A percentile compares a stretch with the other conserved stretches of the same genome.
These are phyloP conservation scores for Coremacera marginata DNA, from an alignment of 2,888 invertebrate species.

Conservation along the genomic window DNA sequence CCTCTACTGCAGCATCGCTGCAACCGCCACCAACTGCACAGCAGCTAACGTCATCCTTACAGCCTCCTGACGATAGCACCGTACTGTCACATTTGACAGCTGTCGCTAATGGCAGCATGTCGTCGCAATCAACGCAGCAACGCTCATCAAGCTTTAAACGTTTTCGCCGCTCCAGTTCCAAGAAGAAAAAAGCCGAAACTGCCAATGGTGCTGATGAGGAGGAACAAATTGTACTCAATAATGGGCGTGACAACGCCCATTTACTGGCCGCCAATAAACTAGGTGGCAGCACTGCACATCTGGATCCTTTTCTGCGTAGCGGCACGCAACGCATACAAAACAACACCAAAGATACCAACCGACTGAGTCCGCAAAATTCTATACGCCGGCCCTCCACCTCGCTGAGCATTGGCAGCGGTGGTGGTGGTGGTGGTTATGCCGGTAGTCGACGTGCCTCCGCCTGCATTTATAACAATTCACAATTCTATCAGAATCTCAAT, in stretches of 20 bases:
- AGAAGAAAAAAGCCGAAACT: slow-evolving; percentile 69
- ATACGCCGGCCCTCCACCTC: slow-evolving; percentile 68
- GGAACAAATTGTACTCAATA: slow-evolving; percentile 74
- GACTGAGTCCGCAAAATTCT: slow-evolving; percentile 80
- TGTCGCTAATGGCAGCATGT: slow-evolving; percentile 19
- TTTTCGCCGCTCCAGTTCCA: slow-evolving; percentile 80
- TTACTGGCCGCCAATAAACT: slow-evolving; percentile 50
- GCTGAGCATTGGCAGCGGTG: slow-evolving; percentile 58
- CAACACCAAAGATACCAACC: slow-evolving; percentile 78
- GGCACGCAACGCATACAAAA: slow-evolving; percentile 70
- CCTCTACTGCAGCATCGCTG: slow-evolving; percentile 55
- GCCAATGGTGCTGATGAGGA: slow-evolving; percentile 70
- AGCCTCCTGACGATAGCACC: neutral
- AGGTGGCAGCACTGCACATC: slow-evolving; percentile 67
- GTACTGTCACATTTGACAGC: neutral
- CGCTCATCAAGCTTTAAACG: slow-evolving; percentile 76
- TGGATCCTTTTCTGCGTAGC: slow-evolving; percentile 65
- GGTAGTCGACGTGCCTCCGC: slow-evolving; percentile 64
- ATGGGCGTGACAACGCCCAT: slow-evolving; percentile 80
- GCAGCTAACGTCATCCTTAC: slow-evolving; percentile 11
- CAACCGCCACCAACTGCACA: slow-evolving; percentile 49
- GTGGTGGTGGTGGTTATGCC: slow-evolving; percentile 44
- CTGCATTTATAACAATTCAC: slow-evolving; percentile 66
- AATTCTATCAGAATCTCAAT: slow-evolving; percentile 68
- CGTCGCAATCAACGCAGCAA: slow-evolving; percentile 47